These are phyloP conservation scores for Dicycla oo DNA, from an alignment of 2,888 invertebrate genomes.

Conservation along the genomic window DNA sequence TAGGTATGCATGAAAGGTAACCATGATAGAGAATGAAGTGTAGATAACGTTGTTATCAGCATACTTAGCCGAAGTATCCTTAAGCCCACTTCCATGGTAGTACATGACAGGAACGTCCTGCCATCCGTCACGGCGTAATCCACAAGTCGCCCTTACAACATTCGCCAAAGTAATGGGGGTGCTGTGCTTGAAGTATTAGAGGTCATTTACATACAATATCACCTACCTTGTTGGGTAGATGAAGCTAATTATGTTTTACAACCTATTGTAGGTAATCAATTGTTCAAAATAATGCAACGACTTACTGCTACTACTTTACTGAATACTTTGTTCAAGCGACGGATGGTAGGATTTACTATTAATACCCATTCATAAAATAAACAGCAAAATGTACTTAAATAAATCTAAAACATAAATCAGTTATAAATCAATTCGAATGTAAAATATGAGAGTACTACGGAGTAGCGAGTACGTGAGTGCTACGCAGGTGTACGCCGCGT, in stretches of 20 bases:
- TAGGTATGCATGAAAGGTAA: background rate
- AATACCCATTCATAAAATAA: background rate
- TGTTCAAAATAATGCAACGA: background rate
- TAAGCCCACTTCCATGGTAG: slow-evolving; percentile 7
- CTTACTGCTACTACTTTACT: too few species aligned
- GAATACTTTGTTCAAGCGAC: background rate
- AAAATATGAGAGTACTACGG: slow-evolving; percentile 4
- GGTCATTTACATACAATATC: slow-evolving; percentile 13
- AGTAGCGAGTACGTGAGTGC: slow-evolving; percentile 38
- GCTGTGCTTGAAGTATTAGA: background rate
- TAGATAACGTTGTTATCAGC: slow-evolving; percentile 1
- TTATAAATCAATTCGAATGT: slow-evolving; percentile 17
- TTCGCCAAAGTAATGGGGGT: slow-evolving; percentile 18
- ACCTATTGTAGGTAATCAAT: background rate
- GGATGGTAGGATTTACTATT: background rate
- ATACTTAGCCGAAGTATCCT: background rate
- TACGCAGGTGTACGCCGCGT: slow-evolving; percentile 58
- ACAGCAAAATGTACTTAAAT: background rate
- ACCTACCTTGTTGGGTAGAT: slow-evolving; percentile 12
- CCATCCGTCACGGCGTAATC: slow-evolving; percentile 44
- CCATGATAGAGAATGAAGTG: background rate
- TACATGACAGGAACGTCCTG: background rate
- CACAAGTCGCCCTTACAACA: slow-evolving; percentile 31
- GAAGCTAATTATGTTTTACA: background rate
- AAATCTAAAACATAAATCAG: background rate